phyloP scores from a whole-genome alignment of 2,113 vertebrate genomes.

The Sapajus apella region DNA sequence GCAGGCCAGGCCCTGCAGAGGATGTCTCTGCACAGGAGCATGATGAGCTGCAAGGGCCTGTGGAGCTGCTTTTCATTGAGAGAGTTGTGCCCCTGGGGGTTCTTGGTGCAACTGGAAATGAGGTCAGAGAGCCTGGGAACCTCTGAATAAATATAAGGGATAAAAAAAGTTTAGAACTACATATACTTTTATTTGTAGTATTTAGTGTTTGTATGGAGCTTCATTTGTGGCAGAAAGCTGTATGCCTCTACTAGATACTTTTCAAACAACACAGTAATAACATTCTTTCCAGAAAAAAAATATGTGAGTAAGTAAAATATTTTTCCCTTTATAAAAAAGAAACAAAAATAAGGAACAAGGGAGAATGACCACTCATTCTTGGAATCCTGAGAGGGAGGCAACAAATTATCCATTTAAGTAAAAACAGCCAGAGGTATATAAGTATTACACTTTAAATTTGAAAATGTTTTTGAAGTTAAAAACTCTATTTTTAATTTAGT shows the following conservation, averaged over 20 bases:
- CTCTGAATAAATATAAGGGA: rapidly evolving
- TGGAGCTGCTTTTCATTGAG: rapidly evolving
- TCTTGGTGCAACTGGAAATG: neutral
- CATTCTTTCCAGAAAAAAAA: neutral
- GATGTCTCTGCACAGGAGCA: rapidly evolving
- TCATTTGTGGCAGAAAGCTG: neutral
- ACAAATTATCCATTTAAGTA: neutral
- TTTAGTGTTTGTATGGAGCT: neutral
- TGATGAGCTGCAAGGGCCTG: rapidly evolving
- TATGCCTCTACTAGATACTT: neutral
- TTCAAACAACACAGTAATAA: neutral
- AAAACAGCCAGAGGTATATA: neutral
- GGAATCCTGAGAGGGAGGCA: neutral
- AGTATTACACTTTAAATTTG: neutral
- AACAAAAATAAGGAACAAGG: neutral
- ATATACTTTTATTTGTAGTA: neutral
- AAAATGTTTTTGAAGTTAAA: neutral
- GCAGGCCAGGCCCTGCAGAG: rapidly evolving
- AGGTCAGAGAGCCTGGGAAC: neutral
- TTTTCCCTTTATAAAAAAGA: neutral
- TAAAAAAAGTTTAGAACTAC: neutral
- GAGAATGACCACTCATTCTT: neutral
- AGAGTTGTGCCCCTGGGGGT: no score
- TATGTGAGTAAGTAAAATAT: neutral
- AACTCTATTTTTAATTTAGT: neutral